Evolutionary conservation across 30 jellyfish, hydroid and myxozoan genomes (phyloP).

Genomic region (Aurelia sp.): DNA sequence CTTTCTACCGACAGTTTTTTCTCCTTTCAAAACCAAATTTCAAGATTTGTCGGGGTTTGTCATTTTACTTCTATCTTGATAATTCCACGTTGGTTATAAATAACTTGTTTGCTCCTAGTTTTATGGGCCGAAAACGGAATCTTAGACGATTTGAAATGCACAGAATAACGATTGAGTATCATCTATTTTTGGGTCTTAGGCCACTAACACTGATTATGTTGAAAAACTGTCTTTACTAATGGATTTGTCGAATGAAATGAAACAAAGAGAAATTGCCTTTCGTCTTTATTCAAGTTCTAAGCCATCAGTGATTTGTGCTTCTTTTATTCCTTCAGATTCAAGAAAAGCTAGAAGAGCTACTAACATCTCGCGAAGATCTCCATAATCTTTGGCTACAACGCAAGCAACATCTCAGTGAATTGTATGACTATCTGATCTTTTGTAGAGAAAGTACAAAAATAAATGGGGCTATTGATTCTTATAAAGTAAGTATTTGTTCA

Average conservation of each 20-base stretch:
- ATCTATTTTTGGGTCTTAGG: no score
- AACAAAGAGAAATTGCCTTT: not conserved
- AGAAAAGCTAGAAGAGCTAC: slow-evolving; percentile 59
- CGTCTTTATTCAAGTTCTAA: not conserved
- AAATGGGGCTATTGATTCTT: slow-evolving; percentile 19
- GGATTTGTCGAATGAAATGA: not conserved
- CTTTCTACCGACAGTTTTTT: no score
- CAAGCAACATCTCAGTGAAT: slow-evolving; percentile 27
- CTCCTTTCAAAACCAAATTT: no score
- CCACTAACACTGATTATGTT: no score
- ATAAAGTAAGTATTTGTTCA: slow-evolving; percentile 24
- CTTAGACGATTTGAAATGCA: no score
- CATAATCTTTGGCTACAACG: slow-evolving; percentile 57
- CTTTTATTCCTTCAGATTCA: slow-evolving; percentile 40
- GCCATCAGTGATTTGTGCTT: not conserved
- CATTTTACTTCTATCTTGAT: no score
- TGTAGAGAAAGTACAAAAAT: slow-evolving; percentile 52
- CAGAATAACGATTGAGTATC: no score
- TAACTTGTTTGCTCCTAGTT: no score
- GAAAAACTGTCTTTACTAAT: not conserved
- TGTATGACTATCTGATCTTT: slow-evolving; percentile 61
- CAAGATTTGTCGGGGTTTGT: no score
- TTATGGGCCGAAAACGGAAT: no score
- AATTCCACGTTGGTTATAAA: no score
- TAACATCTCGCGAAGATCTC: slow-evolving; percentile 49